phyloP scores from a whole-genome alignment of 2,113 vertebrate genomes.

The Mus musculus region DNA sequence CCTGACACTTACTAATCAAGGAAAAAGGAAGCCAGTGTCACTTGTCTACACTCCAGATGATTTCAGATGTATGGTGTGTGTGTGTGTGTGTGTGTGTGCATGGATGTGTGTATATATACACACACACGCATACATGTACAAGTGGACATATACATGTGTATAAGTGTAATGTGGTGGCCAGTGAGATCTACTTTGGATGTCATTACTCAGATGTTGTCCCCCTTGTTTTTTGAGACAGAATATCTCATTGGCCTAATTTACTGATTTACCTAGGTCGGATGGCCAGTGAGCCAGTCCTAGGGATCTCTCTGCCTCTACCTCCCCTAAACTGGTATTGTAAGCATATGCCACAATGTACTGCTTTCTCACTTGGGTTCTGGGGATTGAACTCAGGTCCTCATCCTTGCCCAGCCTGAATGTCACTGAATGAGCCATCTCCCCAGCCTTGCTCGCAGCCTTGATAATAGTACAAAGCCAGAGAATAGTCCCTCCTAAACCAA shows the following conservation, averaged over 20 bases:
- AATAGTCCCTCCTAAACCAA: background rate
- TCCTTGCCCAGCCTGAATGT: background rate
- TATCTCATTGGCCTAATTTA: background rate
- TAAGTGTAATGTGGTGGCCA: background rate
- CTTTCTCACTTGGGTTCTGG: background rate
- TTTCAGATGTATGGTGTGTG: background rate
- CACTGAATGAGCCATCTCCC: background rate
- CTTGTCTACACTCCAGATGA: background rate
- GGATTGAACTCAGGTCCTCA: background rate
- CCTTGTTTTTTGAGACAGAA: background rate
- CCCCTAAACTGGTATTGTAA: background rate
- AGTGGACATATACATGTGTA: background rate
- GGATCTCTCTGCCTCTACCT: background rate
- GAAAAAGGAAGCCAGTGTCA: background rate
- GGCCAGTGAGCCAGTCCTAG: background rate
- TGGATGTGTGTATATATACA: rapidly evolving
- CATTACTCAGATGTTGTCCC: background rate
- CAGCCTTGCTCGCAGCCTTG: background rate
- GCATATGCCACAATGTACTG: background rate
- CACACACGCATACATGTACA: background rate
- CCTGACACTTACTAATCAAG: background rate
- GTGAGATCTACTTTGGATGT: background rate
- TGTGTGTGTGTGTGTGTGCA: background rate
- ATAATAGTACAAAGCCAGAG: background rate
- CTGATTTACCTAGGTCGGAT: background rate